A percentile compares a stretch with the other conserved stretches of the same genome.
These are phyloP conservation scores for Drosophila guanche DNA, from an alignment of 1,140 invertebrate genomes.

Conservation along the genomic window DNA sequence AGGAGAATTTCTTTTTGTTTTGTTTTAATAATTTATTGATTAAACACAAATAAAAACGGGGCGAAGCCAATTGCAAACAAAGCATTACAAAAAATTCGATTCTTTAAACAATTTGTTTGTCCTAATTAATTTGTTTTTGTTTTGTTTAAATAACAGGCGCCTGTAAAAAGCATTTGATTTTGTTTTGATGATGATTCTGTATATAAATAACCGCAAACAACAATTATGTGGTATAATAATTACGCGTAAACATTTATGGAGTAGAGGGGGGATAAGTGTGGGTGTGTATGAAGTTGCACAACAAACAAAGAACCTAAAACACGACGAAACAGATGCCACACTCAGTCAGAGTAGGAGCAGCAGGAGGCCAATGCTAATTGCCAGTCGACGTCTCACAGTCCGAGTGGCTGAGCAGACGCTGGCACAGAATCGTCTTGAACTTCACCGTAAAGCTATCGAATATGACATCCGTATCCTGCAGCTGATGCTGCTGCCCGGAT, in stretches of 20 bases:
- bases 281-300: slow-evolving; percentile 31
- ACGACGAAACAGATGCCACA: slow-evolving; percentile 45
- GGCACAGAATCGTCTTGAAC: slow-evolving; percentile 82
- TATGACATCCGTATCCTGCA: slow-evolving; percentile 78
- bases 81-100: slow-evolving; percentile 70
- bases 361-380: slow-evolving; percentile 56
- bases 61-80: slow-evolving; percentile 70
- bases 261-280: background rate
- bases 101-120: slow-evolving; percentile 73
- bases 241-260: slow-evolving; percentile 56
- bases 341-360: slow-evolving; percentile 32
- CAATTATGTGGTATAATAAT: slow-evolving; percentile 67
- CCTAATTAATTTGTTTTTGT: slow-evolving; percentile 53
- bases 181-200: too few relatives aligned
- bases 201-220: slow-evolving; percentile 76
- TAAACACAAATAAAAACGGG: slow-evolving; percentile 68
- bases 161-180: slow-evolving; percentile 72
- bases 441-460: slow-evolving; percentile 80
- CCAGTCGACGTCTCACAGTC: slow-evolving; percentile 42
- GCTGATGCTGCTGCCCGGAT: slow-evolving; percentile 22
- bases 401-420: slow-evolving; percentile 79
- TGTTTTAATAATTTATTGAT: slow-evolving; percentile 57
- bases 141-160: slow-evolving; percentile 68
- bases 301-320: slow-evolving; percentile 45
- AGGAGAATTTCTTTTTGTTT: slow-evolving; percentile 10